A percentile compares a stretch with the other conserved stretches of the same genome.
phyloP scores from a whole-genome alignment of 2,888 invertebrate species.

The Hylaea fasciaria region DNA sequence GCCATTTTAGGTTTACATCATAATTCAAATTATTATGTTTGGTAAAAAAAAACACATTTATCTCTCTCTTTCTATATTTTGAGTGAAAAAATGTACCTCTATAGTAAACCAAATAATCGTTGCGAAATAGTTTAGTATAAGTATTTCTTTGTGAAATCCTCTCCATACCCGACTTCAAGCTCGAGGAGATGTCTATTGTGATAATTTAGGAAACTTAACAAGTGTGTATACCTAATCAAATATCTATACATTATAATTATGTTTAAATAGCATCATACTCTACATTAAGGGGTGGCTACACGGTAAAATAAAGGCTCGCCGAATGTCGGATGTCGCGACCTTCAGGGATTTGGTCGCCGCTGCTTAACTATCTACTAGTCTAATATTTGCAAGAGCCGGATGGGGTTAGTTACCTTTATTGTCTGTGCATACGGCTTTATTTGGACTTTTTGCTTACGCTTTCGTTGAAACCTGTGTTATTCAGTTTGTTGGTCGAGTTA shows the following conservation, averaged over 20 bases:
- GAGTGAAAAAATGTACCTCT: too few relatives aligned
- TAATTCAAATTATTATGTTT: too few relatives aligned
- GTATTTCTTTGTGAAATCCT: too few relatives aligned
- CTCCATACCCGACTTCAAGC: too few relatives aligned
- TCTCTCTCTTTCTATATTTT: too few relatives aligned
- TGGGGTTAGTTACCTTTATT: constrained; percentile 44
- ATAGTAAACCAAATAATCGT: too few relatives aligned
- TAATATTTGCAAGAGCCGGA: constrained; percentile 74
- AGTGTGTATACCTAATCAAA: not conserved
- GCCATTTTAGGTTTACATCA: too few relatives aligned
- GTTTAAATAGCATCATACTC: constrained; percentile 50
- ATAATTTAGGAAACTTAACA: too few relatives aligned
- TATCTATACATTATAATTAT: not conserved
- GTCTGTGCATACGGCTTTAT: constrained; percentile 32
- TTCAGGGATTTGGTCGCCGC: constrained; percentile 72
- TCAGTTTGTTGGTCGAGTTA: not conserved
- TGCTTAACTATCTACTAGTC: constrained; percentile 76
- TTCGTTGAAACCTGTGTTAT: not conserved
- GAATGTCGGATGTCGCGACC: constrained; percentile 79
- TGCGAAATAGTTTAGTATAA: too few relatives aligned
- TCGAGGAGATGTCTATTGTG: too few relatives aligned
- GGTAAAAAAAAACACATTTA: too few relatives aligned
- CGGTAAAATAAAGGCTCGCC: constrained; percentile 79
- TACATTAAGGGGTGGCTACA: constrained; percentile 56
- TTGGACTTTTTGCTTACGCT: constrained; percentile 21